These are phyloP conservation scores for Nycteola revayana DNA, from an alignment of 2,888 invertebrate genomes.

Conservation along the genomic window DNA sequence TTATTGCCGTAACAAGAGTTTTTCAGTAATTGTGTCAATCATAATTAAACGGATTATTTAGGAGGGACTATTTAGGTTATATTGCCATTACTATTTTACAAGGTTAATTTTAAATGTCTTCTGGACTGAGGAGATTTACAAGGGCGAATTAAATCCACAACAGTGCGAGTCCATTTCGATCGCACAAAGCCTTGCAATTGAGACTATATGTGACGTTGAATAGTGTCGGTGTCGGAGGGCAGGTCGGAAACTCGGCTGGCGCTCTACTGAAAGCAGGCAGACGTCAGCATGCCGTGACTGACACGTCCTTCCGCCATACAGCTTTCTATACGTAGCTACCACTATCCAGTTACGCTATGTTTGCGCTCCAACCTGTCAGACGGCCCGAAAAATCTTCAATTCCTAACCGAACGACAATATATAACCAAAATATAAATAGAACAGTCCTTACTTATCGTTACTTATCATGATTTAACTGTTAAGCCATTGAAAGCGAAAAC, in stretches of 20 bases:
- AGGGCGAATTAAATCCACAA: too few relatives aligned
- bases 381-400: constrained; percentile 29
- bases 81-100: too few relatives aligned
- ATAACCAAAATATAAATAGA: neutral
- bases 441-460: constrained; percentile 1
- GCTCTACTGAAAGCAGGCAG: constrained; percentile 67
- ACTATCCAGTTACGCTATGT: constrained; percentile 51
- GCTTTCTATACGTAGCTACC: constrained; percentile 48
- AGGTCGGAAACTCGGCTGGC: constrained; percentile 67
- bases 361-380: constrained; percentile 35
- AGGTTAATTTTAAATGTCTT: too few relatives aligned
- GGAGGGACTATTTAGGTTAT: too few relatives aligned
- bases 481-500: constrained; percentile 51
- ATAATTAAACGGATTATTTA: too few relatives aligned
- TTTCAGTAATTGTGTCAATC: too few relatives aligned
- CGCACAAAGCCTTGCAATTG: constrained; percentile 33
- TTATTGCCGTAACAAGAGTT: too few relatives aligned
- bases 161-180: constrained; percentile 11
- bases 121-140: too few relatives aligned
- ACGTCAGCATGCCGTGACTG: constrained; percentile 65
- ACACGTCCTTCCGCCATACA: constrained; percentile 73
- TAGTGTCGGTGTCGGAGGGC: constrained; percentile 59
- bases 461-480: constrained; percentile 38
- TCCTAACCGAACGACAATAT: neutral
- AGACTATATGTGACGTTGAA: constrained; percentile 43